These are phyloP conservation scores for Tachysurus fulvidraco DNA, from an alignment of 2,113 vertebrate species.

Conservation along the genomic window DNA sequence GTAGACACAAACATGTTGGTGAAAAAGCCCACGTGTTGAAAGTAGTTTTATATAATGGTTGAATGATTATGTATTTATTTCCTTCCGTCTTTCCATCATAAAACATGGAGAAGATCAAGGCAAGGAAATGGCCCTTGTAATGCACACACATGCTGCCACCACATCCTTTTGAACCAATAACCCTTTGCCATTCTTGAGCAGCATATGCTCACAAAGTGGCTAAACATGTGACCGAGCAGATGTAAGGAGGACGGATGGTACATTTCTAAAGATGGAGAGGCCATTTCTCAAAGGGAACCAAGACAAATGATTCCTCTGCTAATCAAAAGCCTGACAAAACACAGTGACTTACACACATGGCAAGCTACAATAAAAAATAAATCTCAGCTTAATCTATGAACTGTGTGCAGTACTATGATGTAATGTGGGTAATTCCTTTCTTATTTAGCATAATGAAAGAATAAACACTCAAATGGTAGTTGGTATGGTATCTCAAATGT, in stretches of 20 bases:
- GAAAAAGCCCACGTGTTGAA: constrained; percentile 22
- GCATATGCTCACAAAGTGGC: constrained; percentile 1
- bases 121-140: constrained; percentile 41
- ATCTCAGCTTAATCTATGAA: not conserved
- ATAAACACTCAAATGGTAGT: no score
- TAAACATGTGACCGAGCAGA: constrained; percentile 13
- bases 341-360: not conserved
- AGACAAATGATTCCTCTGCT: constrained; percentile 7
- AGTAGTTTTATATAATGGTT: constrained; percentile 14
- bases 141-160: constrained; percentile 32
- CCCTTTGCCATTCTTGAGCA: constrained; percentile 21
- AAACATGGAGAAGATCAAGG: constrained; percentile 31
- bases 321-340: not conserved
- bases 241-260: not conserved
- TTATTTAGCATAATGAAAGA: not conserved
- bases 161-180: constrained; percentile 34
- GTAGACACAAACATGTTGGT: not conserved
- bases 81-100: constrained; percentile 24
- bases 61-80: constrained; percentile 40
- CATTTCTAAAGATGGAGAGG: not conserved
- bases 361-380: not conserved
- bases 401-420: not conserved
- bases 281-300: constrained; percentile 1
- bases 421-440: not conserved
- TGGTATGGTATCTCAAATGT: not conserved